Percentiles rank a stretch among this genome's conserved stretches.
These are phyloP conservation scores for Listrodromus nycthemerus DNA, from an alignment of 2,888 invertebrate genomes.

Conservation along the genomic window DNA sequence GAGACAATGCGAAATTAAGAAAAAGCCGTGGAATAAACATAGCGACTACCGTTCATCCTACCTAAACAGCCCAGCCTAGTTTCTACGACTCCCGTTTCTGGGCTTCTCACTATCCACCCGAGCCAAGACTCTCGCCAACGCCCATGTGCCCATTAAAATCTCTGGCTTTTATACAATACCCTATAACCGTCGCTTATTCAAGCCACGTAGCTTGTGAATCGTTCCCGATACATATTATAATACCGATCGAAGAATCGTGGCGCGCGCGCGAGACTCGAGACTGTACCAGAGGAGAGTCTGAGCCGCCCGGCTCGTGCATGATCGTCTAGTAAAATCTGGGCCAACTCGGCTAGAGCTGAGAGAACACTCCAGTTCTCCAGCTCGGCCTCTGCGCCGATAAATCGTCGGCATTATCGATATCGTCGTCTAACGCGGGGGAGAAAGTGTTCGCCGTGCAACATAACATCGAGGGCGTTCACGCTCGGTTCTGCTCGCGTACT, in stretches of 20 bases:
- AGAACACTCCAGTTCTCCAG: conserved; percentile 47
- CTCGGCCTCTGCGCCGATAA: conserved; percentile 54
- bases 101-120: background rate
- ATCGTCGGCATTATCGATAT: conserved; percentile 64
- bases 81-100: background rate
- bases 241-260: conserved; percentile 33
- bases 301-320: conserved; percentile 57
- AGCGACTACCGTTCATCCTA: background rate
- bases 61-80: background rate
- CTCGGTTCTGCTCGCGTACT: conserved; percentile 27
- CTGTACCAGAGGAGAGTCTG: conserved; percentile 26
- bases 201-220: conserved; percentile 52
- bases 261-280: background rate
- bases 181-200: conserved; percentile 36
- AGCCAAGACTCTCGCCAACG: conserved; percentile 42
- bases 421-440: conserved; percentile 57
- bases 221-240: conserved; percentile 57
- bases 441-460: conserved; percentile 49
- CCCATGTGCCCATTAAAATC: conserved; percentile 60
- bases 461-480: conserved; percentile 46
- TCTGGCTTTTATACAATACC: conserved; percentile 9
- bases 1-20: background rate
- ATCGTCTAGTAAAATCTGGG: conserved; percentile 65
- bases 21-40: background rate
- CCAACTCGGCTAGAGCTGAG: conserved; percentile 55